Evolutionary conservation across 2,888 invertebrate species (phyloP), one percentile per base, ranked within the genome.

Genomic region (Epistrophe eligans): DNA sequence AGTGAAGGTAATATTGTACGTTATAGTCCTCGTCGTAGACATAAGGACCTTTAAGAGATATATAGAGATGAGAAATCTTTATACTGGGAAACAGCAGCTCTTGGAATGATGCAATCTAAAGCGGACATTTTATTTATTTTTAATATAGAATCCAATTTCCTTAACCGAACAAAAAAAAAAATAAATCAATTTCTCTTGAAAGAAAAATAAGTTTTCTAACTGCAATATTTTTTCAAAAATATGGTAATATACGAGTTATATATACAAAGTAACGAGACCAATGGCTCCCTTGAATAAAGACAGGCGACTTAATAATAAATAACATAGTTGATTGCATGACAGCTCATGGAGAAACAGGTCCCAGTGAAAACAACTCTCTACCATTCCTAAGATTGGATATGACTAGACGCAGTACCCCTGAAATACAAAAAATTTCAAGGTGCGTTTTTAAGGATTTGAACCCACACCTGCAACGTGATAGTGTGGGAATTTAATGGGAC

Each of bases 131-230:
- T 24, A 38, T 43, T 40, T 55, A 32, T 62, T 62, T 38, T 60
- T 60, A 60, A 60, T 43, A 43, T 43, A 38, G 9, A 43, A 62
- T 62, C 15, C 62, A 62, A 62, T 62, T 62, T 62, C 58, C 58
- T 60, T 38, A 17, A 35, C 40, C 6, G 9, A 9, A n/a, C n/a
- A n/a, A 10, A 38, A 19, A 24, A 24, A 10, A 17, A 17, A 58
- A 35, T n/a, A 1, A n/a, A 24, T 24, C 24, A 32, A n/a, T 13
- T 52, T 55, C 8, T 55, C 15, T 15, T 15, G 55, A 32, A 55
- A 9, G 15, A 9, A 28, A 4, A 9, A n/a, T 32, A 9, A 32
- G 11, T 32, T 55, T 28, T 15, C 9, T 28, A 11, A 1, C 28
- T 55, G 9, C 8, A n/a, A 15, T 55, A 15, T 28, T 0, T 55